Conservation (phyloP, 2,888 invertebrate genomes). For the Bombylius discolor region DNA sequence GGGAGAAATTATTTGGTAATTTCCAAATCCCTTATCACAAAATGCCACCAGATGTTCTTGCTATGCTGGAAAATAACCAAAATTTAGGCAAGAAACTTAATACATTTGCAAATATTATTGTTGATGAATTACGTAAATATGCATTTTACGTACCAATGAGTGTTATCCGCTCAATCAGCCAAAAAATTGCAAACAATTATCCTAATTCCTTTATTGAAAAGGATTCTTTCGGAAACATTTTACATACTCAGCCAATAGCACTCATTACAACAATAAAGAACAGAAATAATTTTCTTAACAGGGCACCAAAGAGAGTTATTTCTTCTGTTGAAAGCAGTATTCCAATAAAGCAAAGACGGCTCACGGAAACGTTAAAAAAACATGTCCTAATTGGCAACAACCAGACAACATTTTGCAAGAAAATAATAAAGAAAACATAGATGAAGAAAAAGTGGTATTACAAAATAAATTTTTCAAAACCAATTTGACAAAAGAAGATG, state of each 20-base stretch:
- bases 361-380: too few relatives aligned
- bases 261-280: slow-evolving; percentile 9
- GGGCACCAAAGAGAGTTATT: background rate
- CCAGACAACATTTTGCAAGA: too few relatives aligned
- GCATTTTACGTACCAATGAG: too few relatives aligned
- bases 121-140: slow-evolving; percentile 12
- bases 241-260: background rate
- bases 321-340: too few relatives aligned
- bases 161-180: too few relatives aligned
- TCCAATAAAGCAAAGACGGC: too few relatives aligned
- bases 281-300: slow-evolving; percentile 10
- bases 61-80: slow-evolving; percentile 2
- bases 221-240: slow-evolving; percentile 6
- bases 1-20: background rate
- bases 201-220: slow-evolving; percentile 10
- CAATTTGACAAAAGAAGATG: background rate
- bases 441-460: too few relatives aligned
- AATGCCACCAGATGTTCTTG: slow-evolving; percentile 7
- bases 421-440: too few relatives aligned
- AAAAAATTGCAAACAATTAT: background rate
- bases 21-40: slow-evolving; percentile 13
- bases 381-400: too few relatives aligned
- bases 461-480: too few relatives aligned
- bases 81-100: slow-evolving; percentile 10
- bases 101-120: slow-evolving; percentile 9